Base-by-base conservation (phyloP, 2,113 vertebrate species). In the Paracanthobrama guichenoti region DNA sequence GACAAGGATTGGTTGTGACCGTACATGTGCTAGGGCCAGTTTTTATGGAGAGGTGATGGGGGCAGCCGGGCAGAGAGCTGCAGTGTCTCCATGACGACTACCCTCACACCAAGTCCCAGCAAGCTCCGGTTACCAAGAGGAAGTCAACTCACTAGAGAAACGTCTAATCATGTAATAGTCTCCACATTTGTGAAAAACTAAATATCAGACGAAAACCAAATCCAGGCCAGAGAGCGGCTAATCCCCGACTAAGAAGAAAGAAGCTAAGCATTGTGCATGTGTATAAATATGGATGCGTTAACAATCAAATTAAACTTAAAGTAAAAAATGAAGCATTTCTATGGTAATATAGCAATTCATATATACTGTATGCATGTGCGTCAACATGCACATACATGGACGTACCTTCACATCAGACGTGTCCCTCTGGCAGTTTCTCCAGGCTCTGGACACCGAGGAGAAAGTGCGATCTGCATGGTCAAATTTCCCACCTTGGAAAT, bases 401-500 rank as follows among this genome's bases (percentile, higher is more conserved):
- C 53, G 2, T 77, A 99, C 98, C 98, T 99, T 99, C 75, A 99
- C 97, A 85, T 99, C 98, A 48, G 97, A 99, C 1, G 98, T 99
- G 93, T 99, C 98, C 86, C 98, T 96, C 90, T 99, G 98, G 91
- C 96, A 96, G 88, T 99, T 99, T 86, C 97, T 96, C 98, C 98
- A 99, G 0, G 97, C 97, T 90, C 97, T 95, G 84, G 97, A 95
- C 91, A 99, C 82, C 0, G 98, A 99, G 4, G 98, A 99, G 91
- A 99, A 99, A 0, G 97, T 97, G 91, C 98, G 95, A 74, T 99
- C 98, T 22, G 98, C 97, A 14, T 99, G 98, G 90, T 99, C 98
- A 93, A 99, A 99, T 91, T 99, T 98, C 7, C 98, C 98, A 88
- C 97, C 98, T 97, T 99, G 98, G 39, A 99, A 94, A 93, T 99